These are phyloP conservation scores for Styela clava DNA, from an alignment of 23 tunicate genomes.

Conservation along the genomic window DNA sequence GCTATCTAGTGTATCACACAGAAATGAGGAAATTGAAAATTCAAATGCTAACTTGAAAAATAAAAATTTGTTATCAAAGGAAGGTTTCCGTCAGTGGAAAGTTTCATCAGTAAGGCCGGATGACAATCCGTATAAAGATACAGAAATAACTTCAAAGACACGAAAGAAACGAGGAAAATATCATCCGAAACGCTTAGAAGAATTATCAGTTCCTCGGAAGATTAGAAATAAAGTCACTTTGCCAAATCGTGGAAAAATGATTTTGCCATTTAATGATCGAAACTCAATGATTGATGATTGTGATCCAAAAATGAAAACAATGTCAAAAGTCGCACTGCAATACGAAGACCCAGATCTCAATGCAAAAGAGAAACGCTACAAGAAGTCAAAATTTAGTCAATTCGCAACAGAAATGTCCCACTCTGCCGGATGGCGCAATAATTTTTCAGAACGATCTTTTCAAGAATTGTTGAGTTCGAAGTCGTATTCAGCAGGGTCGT, in stretches of 20 bases:
- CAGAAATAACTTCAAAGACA: not conserved
- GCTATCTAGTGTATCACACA: not conserved
- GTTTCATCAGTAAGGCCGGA: not conserved
- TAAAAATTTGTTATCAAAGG: not conserved
- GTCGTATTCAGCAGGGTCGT: not conserved
- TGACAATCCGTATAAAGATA: not conserved
- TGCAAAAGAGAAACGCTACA: not conserved
- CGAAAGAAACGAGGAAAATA: constrained; percentile 1
- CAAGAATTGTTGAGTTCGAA: constrained; percentile 1
- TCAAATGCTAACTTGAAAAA: not conserved
- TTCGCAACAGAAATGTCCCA: not conserved
- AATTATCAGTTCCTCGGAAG: constrained; percentile 9
- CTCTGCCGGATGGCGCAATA: not conserved
- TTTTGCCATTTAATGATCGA: constrained; percentile 9
- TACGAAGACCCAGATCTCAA: not conserved
- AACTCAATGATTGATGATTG: not conserved
- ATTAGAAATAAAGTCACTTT: constrained; percentile 7
- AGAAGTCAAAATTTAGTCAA: not conserved
- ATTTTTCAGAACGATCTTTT: not conserved
- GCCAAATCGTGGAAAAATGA: not conserved
- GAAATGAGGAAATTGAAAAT: not conserved
- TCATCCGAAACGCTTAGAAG: constrained; percentile 11
- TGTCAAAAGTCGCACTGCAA: constrained; percentile 17
- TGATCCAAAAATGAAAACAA: not conserved
- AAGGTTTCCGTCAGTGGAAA: not conserved